Evolutionary conservation across 1,140 invertebrate genomes (phyloP).

Genomic region (Medauroidea extradentata): DNA sequence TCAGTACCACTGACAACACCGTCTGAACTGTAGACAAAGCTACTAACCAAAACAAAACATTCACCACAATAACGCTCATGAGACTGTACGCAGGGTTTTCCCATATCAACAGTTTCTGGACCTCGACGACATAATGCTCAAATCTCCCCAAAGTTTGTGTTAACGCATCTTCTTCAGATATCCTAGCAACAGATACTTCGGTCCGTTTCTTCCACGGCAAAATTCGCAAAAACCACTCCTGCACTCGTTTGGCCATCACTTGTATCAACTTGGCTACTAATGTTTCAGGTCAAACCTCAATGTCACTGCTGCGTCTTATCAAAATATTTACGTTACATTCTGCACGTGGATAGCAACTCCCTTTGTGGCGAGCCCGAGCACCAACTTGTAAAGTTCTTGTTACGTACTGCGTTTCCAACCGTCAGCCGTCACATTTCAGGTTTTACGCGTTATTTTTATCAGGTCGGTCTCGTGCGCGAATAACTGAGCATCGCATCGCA

Average conservation of each 20-base stretch:
- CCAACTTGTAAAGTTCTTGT: too few relatives aligned
- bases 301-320: too few relatives aligned
- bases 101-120: slow-evolving; percentile 8
- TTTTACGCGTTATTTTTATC: slow-evolving; percentile 12
- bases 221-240: slow-evolving; percentile 9
- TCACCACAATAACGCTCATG: background rate
- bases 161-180: slow-evolving; percentile 1
- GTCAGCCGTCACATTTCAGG: background rate
- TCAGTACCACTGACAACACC: too few relatives aligned
- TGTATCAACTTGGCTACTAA: too few relatives aligned
- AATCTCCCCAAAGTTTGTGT: slow-evolving; percentile 2
- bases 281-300: too few relatives aligned
- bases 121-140: slow-evolving; percentile 5
- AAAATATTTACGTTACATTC: too few relatives aligned
- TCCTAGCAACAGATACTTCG: background rate
- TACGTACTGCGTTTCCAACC: too few relatives aligned
- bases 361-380: too few relatives aligned
- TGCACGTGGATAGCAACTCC: too few relatives aligned
- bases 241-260: slow-evolving; percentile 1
- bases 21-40: background rate
- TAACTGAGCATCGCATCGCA: too few relatives aligned
- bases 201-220: slow-evolving; percentile 1
- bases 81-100: slow-evolving; percentile 4
- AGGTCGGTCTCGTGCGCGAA: too few relatives aligned
- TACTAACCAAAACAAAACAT: slow-evolving; percentile 11